phyloP scores from a whole-genome alignment of 2,113 vertebrate species.

The Semnornis frantzii region DNA sequence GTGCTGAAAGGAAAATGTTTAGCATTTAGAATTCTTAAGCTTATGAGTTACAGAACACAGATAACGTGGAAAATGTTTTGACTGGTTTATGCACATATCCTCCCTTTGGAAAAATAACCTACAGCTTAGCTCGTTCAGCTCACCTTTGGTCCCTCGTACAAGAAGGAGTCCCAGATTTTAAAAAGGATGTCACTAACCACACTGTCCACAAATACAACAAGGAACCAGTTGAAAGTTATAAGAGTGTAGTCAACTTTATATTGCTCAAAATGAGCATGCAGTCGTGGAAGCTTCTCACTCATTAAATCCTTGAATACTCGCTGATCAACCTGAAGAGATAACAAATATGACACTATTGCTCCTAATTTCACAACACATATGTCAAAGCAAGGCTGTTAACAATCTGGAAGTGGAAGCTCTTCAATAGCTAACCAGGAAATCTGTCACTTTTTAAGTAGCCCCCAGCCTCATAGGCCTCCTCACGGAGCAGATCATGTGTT shows the following conservation, averaged over 20 bases:
- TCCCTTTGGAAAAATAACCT: background rate
- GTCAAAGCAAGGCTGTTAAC: background rate
- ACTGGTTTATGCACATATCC: background rate
- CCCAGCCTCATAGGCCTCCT: background rate
- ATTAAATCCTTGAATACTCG: slow-evolving; percentile 96
- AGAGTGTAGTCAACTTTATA: slow-evolving; percentile 94
- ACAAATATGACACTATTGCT: background rate
- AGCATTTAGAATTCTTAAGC: background rate
- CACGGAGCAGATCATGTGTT: background rate
- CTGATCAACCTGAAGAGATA: slow-evolving; percentile 88
- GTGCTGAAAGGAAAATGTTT: background rate
- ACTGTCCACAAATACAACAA: slow-evolving; percentile 96
- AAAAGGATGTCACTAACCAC: slow-evolving; percentile 96
- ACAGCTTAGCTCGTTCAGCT: background rate
- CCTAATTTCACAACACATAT: background rate
- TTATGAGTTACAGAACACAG: background rate
- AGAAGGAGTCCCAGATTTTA: slow-evolving; percentile 97
- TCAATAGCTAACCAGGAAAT: background rate
- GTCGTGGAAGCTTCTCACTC: slow-evolving; percentile 92
- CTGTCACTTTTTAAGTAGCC: background rate
- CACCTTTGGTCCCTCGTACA: slow-evolving; percentile 98
- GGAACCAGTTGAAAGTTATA: slow-evolving; percentile 99
- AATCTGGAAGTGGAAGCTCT: background rate
- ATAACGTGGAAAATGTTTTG: background rate
- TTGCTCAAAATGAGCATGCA: slow-evolving; percentile 91